phyloP scores from a whole-genome alignment of 2,113 vertebrate genomes.

The Bufo bufo region DNA sequence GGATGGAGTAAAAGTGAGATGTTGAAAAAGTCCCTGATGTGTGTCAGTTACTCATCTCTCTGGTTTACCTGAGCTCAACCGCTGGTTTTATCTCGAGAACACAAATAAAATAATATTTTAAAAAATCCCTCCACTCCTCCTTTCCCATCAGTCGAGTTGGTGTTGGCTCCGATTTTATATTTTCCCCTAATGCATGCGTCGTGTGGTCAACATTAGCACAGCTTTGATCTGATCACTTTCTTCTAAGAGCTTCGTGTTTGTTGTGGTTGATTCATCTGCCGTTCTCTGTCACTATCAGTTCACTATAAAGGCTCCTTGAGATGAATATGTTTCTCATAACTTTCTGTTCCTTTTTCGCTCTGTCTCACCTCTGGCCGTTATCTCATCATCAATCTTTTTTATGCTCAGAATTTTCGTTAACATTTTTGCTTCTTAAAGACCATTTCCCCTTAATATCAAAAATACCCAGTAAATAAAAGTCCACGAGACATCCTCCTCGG shows the following conservation, averaged over 20 bases:
- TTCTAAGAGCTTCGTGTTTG: neutral
- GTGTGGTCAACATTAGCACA: neutral
- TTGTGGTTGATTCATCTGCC: neutral
- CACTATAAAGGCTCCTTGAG: neutral
- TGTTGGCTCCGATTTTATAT: neutral
- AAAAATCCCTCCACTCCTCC: neutral
- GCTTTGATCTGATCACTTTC: constrained; percentile 11
- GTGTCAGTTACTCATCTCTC: neutral
- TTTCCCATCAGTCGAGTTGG: neutral
- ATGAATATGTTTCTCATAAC: neutral
- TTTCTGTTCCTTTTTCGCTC: constrained; percentile 16
- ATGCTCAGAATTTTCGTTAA: neutral
- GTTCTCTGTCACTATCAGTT: neutral
- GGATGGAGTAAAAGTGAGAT: neutral
- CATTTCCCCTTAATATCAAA: neutral
- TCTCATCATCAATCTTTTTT: constrained; percentile 7
- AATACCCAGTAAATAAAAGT: neutral
- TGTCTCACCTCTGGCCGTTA: neutral
- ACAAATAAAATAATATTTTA: neutral
- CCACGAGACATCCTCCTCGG: neutral
- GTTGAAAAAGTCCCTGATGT: neutral
- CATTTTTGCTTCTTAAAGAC: neutral
- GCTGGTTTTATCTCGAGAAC: neutral
- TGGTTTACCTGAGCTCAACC: neutral
- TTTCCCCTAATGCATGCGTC: neutral